A percentile compares a stretch with the other conserved stretches of the same genome.
phyloP scores from a whole-genome alignment of 2,797 vertebrate species.

The Channa striata region DNA sequence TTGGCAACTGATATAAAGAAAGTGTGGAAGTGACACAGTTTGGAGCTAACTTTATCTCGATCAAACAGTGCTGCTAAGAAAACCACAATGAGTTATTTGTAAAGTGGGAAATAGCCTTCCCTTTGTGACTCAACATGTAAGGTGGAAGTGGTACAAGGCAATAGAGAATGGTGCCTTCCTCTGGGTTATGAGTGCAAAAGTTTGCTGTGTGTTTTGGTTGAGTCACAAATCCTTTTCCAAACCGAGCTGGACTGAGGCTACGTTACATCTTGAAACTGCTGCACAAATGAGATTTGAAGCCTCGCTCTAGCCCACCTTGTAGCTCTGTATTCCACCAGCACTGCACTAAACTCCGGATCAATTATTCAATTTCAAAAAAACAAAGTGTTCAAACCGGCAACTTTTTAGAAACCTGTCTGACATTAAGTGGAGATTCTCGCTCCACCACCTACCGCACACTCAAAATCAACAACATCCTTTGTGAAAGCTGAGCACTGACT shows the following conservation, averaged over 20 bases:
- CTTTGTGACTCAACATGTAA: slow-evolving; percentile 82
- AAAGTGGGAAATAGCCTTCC: slow-evolving; percentile 74
- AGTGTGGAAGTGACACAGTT: slow-evolving; percentile 64
- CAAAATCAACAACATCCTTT: slow-evolving; percentile 62
- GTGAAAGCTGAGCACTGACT: slow-evolving; percentile 56
- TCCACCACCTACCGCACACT: slow-evolving; percentile 18
- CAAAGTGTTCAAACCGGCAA: slow-evolving; percentile 17
- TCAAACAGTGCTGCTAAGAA: slow-evolving; percentile 74
- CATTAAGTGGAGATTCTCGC: slow-evolving; percentile 26
- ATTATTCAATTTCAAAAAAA: not conserved
- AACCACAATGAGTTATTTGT: slow-evolving; percentile 82
- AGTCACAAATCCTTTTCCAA: slow-evolving; percentile 72
- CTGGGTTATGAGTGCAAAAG: slow-evolving; percentile 58
- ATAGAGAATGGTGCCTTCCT: slow-evolving; percentile 77
- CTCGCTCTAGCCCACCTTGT: slow-evolving; percentile 13
- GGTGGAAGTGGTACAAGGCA: slow-evolving; percentile 75
- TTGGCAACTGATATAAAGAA: slow-evolving; percentile 30
- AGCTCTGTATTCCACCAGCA: slow-evolving; percentile 21
- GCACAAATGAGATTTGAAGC: slow-evolving; percentile 38
- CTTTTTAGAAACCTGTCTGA: slow-evolving; percentile 36
- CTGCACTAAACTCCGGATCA: slow-evolving; percentile 10
- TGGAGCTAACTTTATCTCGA: slow-evolving; percentile 67
- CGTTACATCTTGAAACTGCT: slow-evolving; percentile 42
- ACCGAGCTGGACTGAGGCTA: slow-evolving; percentile 55
- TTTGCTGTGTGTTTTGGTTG: slow-evolving; percentile 70